Percentiles rank a stretch among this genome's conserved stretches.
Conservation (phyloP, 2,113 vertebrate genomes). For the Vimba vimba region DNA sequence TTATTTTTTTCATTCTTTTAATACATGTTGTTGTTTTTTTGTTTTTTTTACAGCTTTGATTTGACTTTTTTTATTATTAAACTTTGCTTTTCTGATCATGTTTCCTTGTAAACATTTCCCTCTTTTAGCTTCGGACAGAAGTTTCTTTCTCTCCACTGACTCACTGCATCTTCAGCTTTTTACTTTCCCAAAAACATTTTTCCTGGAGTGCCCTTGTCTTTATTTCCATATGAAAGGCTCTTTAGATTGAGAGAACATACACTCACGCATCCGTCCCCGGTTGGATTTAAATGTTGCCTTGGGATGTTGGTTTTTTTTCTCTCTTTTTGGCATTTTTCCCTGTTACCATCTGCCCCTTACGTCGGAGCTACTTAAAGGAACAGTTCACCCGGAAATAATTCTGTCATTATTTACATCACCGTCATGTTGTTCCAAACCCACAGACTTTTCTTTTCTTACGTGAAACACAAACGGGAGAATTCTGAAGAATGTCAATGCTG, state of each 20-base stretch:
- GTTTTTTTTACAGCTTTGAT: neutral
- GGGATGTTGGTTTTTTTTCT: conserved; percentile 26
- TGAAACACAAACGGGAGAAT: neutral
- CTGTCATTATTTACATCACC: neutral
- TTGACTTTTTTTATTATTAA: neutral
- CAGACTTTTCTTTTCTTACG: neutral
- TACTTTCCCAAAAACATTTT: neutral
- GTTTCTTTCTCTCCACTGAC: neutral
- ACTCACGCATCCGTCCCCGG: neutral
- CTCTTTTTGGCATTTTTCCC: conserved; percentile 3
- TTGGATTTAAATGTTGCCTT: neutral
- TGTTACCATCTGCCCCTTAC: neutral
- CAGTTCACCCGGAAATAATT: neutral
- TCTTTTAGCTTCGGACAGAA: neutral
- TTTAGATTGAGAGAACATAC: conserved; percentile 54
- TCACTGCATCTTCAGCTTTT: neutral
- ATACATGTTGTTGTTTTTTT: too few relatives aligned
- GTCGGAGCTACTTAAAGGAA: neutral
- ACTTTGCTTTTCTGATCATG: neutral
- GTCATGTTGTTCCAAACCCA: neutral
- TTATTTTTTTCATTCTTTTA: too few relatives aligned
- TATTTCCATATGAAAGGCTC: conserved; percentile 53
- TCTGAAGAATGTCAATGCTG: too few relatives aligned
- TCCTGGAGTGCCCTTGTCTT: conserved; percentile 46
- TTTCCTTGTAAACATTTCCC: neutral